Percentiles rank a stretch among this genome's conserved stretches.
phyloP scores from a whole-genome alignment of 2,888 invertebrate genomes.

The Idaea biselata region DNA sequence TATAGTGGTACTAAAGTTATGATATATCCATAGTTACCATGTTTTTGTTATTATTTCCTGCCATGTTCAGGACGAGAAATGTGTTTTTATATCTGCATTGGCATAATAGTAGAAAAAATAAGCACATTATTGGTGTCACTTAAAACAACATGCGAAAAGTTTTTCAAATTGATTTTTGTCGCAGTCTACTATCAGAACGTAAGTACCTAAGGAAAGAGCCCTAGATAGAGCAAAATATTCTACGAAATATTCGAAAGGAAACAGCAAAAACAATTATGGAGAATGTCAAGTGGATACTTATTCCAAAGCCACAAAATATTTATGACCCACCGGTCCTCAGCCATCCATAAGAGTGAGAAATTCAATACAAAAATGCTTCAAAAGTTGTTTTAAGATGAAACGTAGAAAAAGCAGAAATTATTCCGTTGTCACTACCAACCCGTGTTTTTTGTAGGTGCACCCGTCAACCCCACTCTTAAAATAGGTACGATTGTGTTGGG shows the following conservation, averaged over 20 bases:
- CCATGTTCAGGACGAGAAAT: too few relatives aligned
- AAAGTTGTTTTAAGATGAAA: constrained; percentile 57
- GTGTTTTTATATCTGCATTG: not conserved
- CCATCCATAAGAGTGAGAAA: constrained; percentile 55
- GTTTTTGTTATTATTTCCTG: too few relatives aligned
- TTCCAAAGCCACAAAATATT: constrained; percentile 49
- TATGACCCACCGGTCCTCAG: constrained; percentile 59
- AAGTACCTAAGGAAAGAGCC: not conserved
- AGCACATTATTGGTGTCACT: not conserved
- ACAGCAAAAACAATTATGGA: constrained; percentile 42
- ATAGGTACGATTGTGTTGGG: not conserved
- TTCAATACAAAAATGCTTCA: constrained; percentile 63
- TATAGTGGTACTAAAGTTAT: not conserved
- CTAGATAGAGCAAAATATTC: not conserved
- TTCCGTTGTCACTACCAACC: constrained; percentile 65
- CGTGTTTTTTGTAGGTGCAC: constrained; percentile 62
- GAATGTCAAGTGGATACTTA: constrained; percentile 57
- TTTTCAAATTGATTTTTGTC: not conserved
- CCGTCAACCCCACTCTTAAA: constrained; percentile 65
- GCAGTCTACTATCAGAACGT: not conserved
- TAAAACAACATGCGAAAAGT: not conserved
- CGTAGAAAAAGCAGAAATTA: constrained; percentile 57
- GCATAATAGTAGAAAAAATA: not conserved
- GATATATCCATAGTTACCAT: too few relatives aligned
- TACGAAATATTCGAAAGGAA: not conserved